Evolutionary conservation across 2,113 vertebrate genomes (phyloP).

Genomic region (Bubo bubo): DNA sequence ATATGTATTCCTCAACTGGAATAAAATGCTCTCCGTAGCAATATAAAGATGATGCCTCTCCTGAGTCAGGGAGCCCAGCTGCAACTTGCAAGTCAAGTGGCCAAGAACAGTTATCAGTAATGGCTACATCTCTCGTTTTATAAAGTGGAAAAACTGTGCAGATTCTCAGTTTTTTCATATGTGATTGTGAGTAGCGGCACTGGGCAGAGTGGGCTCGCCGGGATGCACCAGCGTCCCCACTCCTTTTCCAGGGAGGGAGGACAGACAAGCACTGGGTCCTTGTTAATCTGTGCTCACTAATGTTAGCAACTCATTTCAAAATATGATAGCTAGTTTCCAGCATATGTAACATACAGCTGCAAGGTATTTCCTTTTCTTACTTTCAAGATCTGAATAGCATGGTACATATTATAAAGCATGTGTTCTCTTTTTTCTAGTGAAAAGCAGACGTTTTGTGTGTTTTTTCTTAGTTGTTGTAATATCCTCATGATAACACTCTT

Average conservation of each 20-base stretch:
- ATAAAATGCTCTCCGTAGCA: not conserved
- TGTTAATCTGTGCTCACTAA: not conserved
- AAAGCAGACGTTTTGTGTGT: not conserved
- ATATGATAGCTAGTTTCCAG: accelerated
- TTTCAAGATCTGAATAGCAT: not conserved
- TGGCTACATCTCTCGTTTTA: accelerated
- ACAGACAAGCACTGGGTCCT: accelerated
- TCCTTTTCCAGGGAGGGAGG: not conserved
- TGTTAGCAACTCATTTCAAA: not conserved
- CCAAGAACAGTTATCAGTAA: not conserved
- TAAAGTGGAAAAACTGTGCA: not conserved
- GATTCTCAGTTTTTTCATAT: accelerated
- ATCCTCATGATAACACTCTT: accelerated
- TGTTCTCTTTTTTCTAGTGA: not conserved
- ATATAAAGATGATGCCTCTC: not conserved
- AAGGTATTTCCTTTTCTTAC: not conserved
- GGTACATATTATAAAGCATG: accelerated
- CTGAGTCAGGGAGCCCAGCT: not conserved
- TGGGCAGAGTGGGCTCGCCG: accelerated
- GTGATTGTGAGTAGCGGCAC: accelerated
- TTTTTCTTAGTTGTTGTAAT: not conserved
- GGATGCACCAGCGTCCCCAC: accelerated
- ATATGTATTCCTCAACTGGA: not conserved
- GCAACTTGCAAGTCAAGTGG: not conserved
- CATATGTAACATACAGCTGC: accelerated